Evolutionary conservation across 1,140 invertebrate species (phyloP), one percentile per base, ranked within the genome.

Genomic region (Mizuhopecten yessoensis): DNA sequence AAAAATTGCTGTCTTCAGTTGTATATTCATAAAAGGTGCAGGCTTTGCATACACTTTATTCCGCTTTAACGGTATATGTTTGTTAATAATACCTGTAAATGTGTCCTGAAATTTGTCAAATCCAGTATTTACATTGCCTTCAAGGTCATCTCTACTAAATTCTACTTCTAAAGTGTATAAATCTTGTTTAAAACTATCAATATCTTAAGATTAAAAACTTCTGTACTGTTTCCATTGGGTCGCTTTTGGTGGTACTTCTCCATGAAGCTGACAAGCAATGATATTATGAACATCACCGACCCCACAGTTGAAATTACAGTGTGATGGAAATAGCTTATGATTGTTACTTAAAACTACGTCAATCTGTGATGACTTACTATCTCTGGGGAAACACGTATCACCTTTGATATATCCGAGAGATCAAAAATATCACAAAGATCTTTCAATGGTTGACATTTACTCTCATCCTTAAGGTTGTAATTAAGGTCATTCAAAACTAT

Each of bases 21-120:
- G 34, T 87, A 86, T 86, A 87, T 90, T 90, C 15, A 86, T 87
- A 42, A 90, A 90, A 29, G 89, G 89, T 29, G 89, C 57, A 86
- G 89, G 89, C 87, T 90, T 86, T 86, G 29, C 0, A 29, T 34
- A 90, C 9, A 33, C 33, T 87, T 86, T 90, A 42, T 45, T 90
- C 0, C 2, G 3, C 45, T 90, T 87, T 9, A 90, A 29, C 3
- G 75, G 88, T 10, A 36, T 36, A 75, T 89, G 88, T 89, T 89
- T 89, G 36, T 89, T 34, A 7, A 89, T n/a, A 17, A 89, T 57
- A 15, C 7, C 7, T 75, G 36, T 29, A 75, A 89, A 75, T 3
- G 34, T 5, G 34, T 89, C 86, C 36, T 89, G 45, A 89, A 89
- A 89, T 34, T 89, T 34, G 23, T 34, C 33, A 34, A 75, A 89